Evolutionary conservation across 2,888 invertebrate genomes (phyloP).

Genomic region (Corythucha ciliata): DNA sequence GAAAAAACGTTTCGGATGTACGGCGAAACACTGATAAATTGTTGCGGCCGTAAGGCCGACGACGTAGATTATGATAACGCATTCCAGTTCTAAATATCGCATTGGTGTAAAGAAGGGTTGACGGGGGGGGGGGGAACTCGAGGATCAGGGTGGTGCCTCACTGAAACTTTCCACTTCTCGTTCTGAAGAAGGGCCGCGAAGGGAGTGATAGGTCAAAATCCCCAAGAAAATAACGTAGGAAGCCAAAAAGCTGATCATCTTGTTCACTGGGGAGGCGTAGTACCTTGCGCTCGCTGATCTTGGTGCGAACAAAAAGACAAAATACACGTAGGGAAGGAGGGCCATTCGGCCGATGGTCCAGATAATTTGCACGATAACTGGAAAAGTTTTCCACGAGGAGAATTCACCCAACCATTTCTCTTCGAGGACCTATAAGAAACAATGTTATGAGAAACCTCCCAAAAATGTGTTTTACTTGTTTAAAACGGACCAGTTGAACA

Average conservation of each 20-base stretch:
- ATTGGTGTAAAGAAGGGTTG: no score
- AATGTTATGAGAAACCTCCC: neutral
- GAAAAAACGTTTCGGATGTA: conserved; percentile 10
- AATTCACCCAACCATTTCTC: conserved; percentile 6
- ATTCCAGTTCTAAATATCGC: no score
- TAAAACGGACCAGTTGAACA: conserved; percentile 51
- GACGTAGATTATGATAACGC: no score
- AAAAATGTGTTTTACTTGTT: no score
- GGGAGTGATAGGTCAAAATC: no score
- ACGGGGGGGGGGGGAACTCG: no score
- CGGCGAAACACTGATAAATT: no score
- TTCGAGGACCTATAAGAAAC: no score
- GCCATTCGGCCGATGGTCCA: conserved; percentile 40
- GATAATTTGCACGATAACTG: neutral
- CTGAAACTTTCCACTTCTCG: no score
- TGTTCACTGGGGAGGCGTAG: conserved; percentile 58
- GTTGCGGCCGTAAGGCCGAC: no score
- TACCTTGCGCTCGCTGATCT: conserved; percentile 45
- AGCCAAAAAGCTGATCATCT: conserved; percentile 58
- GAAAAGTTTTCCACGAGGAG: neutral
- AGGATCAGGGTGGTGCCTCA: no score
- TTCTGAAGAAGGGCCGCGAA: no score
- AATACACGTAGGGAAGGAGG: conserved; percentile 43
- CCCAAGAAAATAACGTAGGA: conserved; percentile 57
- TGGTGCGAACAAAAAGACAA: conserved; percentile 44